Evolutionary conservation across 2,888 invertebrate species (phyloP).

Genomic region (Eristalinus aeneus): DNA sequence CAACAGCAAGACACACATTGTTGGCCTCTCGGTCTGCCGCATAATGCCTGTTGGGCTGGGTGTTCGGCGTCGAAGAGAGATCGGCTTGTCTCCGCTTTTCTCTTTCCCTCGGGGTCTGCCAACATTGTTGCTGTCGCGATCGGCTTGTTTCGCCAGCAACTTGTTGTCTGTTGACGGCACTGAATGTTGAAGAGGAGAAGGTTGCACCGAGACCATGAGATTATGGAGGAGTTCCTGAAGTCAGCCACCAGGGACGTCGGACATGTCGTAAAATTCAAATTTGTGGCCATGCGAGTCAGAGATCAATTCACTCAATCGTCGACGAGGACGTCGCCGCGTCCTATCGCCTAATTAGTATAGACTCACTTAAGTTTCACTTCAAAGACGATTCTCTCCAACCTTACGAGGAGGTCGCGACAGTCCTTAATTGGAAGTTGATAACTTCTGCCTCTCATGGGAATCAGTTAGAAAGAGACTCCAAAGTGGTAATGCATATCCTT

Average conservation of each 20-base stretch:
- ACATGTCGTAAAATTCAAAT: neutral
- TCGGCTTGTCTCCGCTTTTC: constrained; percentile 34
- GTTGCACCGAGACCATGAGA: neutral
- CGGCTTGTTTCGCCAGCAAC: neutral
- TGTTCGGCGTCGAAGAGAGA: constrained; percentile 6
- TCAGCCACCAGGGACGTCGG: neutral
- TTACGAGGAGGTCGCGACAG: constrained; percentile 13
- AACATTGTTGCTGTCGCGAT: constrained; percentile 36
- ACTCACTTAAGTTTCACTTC: constrained; percentile 26
- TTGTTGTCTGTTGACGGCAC: neutral
- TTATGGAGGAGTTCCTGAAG: neutral
- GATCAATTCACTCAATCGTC: constrained; percentile 3
- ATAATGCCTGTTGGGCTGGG: neutral
- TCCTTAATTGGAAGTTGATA: constrained; percentile 57
- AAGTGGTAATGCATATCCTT: neutral
- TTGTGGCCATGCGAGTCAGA: constrained; percentile 4
- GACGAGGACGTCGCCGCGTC: neutral
- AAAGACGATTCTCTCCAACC: constrained; percentile 16
- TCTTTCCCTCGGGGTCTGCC: constrained; percentile 37
- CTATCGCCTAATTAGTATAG: neutral
- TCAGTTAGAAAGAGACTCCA: neutral
- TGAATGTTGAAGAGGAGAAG: constrained; percentile 40
- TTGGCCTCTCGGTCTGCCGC: constrained; percentile 19
- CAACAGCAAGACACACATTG: constrained; percentile 7
- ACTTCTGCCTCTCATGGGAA: constrained; percentile 32